phyloP scores from a whole-genome alignment of 2,888 invertebrate species.

The Lochmaea crataegi region DNA sequence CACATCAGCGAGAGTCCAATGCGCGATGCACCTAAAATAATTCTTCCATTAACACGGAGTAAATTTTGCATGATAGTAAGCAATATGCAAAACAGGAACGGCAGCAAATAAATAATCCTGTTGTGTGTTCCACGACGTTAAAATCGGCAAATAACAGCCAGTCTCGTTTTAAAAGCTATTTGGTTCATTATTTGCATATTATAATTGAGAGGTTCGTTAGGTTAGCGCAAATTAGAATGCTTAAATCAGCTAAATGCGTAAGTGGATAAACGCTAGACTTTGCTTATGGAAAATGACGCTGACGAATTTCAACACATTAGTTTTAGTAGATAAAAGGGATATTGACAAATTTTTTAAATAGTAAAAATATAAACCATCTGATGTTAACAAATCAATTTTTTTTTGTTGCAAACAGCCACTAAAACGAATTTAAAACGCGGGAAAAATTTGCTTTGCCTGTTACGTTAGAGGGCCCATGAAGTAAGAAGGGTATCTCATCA shows the following conservation, averaged over 20 bases:
- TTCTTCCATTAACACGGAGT: slow-evolving; percentile 35
- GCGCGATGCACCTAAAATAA: slow-evolving; percentile 33
- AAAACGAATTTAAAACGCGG: too few relatives aligned
- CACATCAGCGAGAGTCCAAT: slow-evolving; percentile 29
- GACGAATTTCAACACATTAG: neutral
- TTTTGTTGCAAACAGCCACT: too few relatives aligned
- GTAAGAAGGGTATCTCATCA: too few relatives aligned
- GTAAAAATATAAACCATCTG: too few relatives aligned
- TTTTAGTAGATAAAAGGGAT: too few relatives aligned
- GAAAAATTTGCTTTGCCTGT: too few relatives aligned
- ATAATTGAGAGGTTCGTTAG: slow-evolving; percentile 8
- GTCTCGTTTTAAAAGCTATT: slow-evolving; percentile 33
- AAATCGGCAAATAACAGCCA: slow-evolving; percentile 57
- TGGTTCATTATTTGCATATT: slow-evolving; percentile 23
- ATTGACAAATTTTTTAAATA: too few relatives aligned
- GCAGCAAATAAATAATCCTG: slow-evolving; percentile 56
- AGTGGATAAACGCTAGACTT: neutral
- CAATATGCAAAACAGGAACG: slow-evolving; percentile 49
- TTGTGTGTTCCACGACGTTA: slow-evolving; percentile 58
- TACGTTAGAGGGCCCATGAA: too few relatives aligned
- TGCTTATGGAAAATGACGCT: neutral
- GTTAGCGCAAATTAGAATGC: neutral
- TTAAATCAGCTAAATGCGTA: neutral
- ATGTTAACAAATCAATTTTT: too few relatives aligned
- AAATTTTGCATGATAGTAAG: slow-evolving; percentile 51